Percentiles rank a stretch among this genome's conserved stretches.
These are phyloP conservation scores for Hephaestus fuliginosus DNA, from an alignment of 2,797 vertebrate genomes.

Conservation along the genomic window DNA sequence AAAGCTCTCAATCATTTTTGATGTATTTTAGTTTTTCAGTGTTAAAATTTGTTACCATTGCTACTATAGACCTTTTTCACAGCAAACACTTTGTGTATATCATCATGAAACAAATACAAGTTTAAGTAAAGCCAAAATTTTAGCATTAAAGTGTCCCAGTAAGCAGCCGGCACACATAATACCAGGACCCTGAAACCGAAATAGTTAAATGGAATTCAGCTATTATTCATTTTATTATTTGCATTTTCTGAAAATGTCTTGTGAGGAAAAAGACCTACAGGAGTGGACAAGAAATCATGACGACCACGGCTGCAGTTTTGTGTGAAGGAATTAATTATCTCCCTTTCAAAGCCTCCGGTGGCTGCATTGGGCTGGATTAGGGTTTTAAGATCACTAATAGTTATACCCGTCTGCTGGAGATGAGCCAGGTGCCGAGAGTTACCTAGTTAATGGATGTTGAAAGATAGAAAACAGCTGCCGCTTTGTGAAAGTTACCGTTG, in stretches of 20 bases:
- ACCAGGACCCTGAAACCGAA: background rate
- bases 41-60: too few species aligned
- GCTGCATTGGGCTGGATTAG: background rate
- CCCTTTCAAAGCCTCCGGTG: background rate
- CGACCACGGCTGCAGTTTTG: background rate
- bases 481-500: slow-evolving; percentile 39
- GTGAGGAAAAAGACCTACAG: background rate
- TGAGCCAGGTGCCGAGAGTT: background rate
- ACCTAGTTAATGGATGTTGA: slow-evolving; percentile 1
- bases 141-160: background rate
- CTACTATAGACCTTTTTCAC: too few species aligned
- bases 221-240: background rate
- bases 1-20: background rate
- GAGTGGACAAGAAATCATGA: background rate
- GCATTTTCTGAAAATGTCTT: background rate
- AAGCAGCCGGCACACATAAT: background rate
- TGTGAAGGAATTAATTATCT: background rate
- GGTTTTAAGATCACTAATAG: slow-evolving; percentile 14
- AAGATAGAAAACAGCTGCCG: slow-evolving; percentile 16
- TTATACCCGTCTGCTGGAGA: background rate
- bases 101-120: too few species aligned
- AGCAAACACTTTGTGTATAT: too few species aligned
- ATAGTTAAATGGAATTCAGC: background rate
- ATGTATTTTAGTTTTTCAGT: background rate
- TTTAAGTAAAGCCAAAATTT: too few species aligned